phyloP scores from a whole-genome alignment of 1,140 invertebrate species.

The Nebria ingens region DNA sequence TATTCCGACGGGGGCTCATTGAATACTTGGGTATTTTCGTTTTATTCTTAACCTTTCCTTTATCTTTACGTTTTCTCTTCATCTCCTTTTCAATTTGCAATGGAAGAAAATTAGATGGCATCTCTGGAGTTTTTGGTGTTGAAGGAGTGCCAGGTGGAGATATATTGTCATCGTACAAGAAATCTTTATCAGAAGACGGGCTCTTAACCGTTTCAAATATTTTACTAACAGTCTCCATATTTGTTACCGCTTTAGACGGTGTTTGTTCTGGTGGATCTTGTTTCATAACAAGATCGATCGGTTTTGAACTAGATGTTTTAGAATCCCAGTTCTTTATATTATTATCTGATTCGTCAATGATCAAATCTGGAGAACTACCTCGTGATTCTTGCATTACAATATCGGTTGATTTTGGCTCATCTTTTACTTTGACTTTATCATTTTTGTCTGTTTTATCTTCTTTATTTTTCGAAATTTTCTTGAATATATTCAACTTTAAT shows the following conservation, averaged over 20 bases:
- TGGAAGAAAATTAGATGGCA: conserved; percentile 35
- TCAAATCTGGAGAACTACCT: conserved; percentile 36
- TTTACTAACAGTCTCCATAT: conserved; percentile 20
- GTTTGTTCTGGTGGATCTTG: neutral
- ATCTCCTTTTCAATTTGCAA: conserved; percentile 45
- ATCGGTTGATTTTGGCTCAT: conserved; percentile 37
- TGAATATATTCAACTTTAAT: conserved; percentile 76
- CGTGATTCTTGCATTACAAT: conserved; percentile 31
- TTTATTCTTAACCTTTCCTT: conserved; percentile 39
- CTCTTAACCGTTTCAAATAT: conserved; percentile 31
- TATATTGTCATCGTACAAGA: conserved; percentile 38
- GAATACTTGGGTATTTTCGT: neutral
- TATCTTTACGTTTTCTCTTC: conserved; percentile 50
- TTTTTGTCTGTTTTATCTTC: conserved; percentile 45
- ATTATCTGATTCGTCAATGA: conserved; percentile 35
- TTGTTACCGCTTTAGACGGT: neutral
- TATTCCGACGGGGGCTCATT: neutral
- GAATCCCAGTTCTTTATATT: conserved; percentile 18
- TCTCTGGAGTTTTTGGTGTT: conserved; percentile 47
- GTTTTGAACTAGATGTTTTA: conserved; percentile 16
- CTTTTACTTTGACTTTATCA: conserved; percentile 40
- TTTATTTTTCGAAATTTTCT: conserved; percentile 71
- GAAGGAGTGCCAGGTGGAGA: conserved; percentile 45
- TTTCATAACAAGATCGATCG: neutral
- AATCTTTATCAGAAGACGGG: conserved; percentile 30